Percentiles rank a stretch among this genome's conserved stretches.
Evolutionary conservation across 2,888 invertebrate species (phyloP).

Genomic region (Lamellibrachia satsuma): DNA sequence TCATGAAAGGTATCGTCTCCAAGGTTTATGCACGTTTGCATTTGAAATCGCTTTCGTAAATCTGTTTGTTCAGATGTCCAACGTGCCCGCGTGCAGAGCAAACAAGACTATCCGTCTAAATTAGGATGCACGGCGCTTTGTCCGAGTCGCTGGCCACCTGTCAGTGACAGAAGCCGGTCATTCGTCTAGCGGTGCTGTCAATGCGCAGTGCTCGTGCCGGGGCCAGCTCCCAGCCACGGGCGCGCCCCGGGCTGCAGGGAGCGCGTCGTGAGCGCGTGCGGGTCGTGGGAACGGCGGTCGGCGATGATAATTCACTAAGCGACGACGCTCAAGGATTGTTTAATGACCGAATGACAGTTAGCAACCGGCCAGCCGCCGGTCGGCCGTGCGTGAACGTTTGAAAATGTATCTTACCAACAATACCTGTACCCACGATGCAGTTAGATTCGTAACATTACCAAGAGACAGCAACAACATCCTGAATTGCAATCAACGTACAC

Average conservation of each 20-base stretch:
- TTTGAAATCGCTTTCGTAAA: conserved; percentile 13
- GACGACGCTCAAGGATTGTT: not conserved
- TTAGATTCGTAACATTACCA: no score
- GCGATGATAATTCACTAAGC: conserved; percentile 1
- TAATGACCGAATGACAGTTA: not conserved
- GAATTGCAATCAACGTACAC: no score
- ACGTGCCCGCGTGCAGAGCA: not conserved
- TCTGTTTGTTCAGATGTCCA: not conserved
- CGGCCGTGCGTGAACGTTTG: not conserved
- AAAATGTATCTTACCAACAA: not conserved
- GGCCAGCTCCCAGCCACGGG: not conserved
- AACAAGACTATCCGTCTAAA: not conserved
- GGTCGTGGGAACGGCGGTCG: conserved; percentile 4
- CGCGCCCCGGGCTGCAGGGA: not conserved
- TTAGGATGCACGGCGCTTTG: not conserved
- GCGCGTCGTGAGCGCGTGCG: not conserved
- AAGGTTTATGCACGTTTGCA: not conserved
- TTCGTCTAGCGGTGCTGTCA: not conserved
- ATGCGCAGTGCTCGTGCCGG: not conserved
- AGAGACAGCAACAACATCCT: no score
- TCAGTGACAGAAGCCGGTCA: not conserved
- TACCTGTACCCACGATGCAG: no score
- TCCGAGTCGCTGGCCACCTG: not conserved
- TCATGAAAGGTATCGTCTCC: no score
- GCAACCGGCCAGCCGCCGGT: not conserved